Evolutionary conservation across 2,113 vertebrate species (phyloP).

Genomic region (Paraplagusia blochii): DNA sequence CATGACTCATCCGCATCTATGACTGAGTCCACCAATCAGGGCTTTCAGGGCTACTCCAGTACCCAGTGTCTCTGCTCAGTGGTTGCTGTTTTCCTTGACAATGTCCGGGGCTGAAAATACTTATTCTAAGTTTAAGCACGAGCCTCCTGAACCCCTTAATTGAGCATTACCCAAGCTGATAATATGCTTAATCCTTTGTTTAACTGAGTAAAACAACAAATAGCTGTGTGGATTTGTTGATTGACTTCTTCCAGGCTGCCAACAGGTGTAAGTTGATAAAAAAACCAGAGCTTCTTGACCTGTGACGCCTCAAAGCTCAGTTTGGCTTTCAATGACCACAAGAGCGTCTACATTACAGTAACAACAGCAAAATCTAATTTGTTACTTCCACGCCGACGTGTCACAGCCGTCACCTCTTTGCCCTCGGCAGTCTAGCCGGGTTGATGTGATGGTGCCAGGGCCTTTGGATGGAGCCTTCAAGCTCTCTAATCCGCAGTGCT

Average conservation of each 20-base stretch:
- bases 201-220: neutral
- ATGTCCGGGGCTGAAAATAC: conserved; percentile 51
- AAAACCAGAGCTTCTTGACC: conserved; percentile 7
- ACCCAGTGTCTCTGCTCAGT: conserved; percentile 22
- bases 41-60: conserved; percentile 39
- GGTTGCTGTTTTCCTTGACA: conserved; percentile 27
- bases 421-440: conserved; percentile 42
- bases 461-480: conserved; percentile 41
- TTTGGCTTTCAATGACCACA: conserved; percentile 21
- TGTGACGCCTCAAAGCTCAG: conserved; percentile 3
- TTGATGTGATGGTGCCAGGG: conserved; percentile 28
- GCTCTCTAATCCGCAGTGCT: conserved; percentile 50
- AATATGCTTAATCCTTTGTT: neutral
- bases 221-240: conserved; percentile 15
- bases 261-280: conserved; percentile 35
- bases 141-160: conserved; percentile 39
- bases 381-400: conserved; percentile 31
- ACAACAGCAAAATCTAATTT: conserved; percentile 20
- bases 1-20: conserved; percentile 1
- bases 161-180: too few species aligned
- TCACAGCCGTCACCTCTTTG: conserved; percentile 49
- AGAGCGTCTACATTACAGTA: conserved; percentile 36
- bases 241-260: conserved; percentile 14
- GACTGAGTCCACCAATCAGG: conserved; percentile 10
- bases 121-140: conserved; percentile 45